A percentile compares a stretch with the other conserved stretches of the same genome.
These are phyloP conservation scores for Silvanus unidentatus DNA, from an alignment of 2,888 invertebrate species.

Conservation along the genomic window DNA sequence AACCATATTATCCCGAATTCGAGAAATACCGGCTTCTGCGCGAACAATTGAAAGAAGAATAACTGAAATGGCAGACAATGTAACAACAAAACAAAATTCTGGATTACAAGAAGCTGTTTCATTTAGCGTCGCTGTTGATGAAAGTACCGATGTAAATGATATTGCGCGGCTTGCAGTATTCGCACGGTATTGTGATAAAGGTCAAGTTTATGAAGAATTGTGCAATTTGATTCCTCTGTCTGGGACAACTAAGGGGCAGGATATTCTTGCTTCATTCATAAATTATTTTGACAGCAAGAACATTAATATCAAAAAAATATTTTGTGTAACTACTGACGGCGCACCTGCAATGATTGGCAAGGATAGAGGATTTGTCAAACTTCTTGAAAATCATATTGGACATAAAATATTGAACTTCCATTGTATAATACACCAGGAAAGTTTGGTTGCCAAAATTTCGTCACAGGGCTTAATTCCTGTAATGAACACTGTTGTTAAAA, in stretches of 20 bases:
- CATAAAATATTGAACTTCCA: constrained; percentile 10
- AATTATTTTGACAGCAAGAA: constrained; percentile 6
- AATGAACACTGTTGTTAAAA: constrained; percentile 9
- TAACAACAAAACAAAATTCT: constrained; percentile 15
- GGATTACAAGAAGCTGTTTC: constrained; percentile 14
- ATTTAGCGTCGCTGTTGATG: constrained; percentile 15
- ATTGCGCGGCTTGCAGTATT: constrained; percentile 15
- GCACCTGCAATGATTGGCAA: constrained; percentile 6
- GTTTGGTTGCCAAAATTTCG: constrained; percentile 10
- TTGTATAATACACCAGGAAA: constrained; percentile 10
- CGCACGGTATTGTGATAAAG: constrained; percentile 9
- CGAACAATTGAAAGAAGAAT: constrained; percentile 13
- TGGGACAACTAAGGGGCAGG: constrained; percentile 4
- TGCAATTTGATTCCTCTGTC: constrained; percentile 3
- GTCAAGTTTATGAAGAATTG: constrained; percentile 9
- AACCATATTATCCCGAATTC: constrained; percentile 15
- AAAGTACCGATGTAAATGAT: constrained; percentile 15
- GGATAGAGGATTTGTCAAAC: constrained; percentile 7
- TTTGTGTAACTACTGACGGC: constrained; percentile 10
- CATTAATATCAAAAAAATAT: constrained; percentile 11
- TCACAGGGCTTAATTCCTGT: constrained; percentile 8
- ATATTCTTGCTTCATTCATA: constrained; percentile 3
- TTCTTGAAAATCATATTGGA: constrained; percentile 11
- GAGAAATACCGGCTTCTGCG: constrained; percentile 16
- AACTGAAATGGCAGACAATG: constrained; percentile 14